These are phyloP conservation scores for Orthosia cruda DNA, from an alignment of 2,888 invertebrate species.

Conservation along the genomic window DNA sequence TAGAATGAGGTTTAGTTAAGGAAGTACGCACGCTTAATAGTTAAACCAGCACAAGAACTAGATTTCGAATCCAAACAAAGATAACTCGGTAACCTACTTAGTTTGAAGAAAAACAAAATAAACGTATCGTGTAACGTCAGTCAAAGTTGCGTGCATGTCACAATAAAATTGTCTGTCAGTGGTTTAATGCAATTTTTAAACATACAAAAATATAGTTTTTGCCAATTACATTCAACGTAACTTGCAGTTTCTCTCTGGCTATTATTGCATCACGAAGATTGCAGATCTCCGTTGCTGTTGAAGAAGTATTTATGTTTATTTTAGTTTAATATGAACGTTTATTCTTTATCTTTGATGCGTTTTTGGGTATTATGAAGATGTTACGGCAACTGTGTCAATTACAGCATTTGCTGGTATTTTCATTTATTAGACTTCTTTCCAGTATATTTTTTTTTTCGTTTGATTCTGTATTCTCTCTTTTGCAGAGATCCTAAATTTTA, in stretches of 20 bases:
- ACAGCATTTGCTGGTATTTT: background rate
- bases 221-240: slow-evolving; percentile 61
- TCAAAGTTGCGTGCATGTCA: slow-evolving; percentile 66
- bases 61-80: slow-evolving; percentile 37
- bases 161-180: slow-evolving; percentile 64
- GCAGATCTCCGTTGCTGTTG: slow-evolving; percentile 49
- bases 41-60: background rate
- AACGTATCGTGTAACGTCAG: slow-evolving; percentile 53
- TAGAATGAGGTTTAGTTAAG: background rate
- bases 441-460: background rate
- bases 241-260: slow-evolving; percentile 66
- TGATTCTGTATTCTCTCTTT: background rate
- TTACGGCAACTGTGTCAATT: slow-evolving; percentile 15
- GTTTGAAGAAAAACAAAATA: slow-evolving; percentile 52
- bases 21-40: background rate
- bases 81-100: slow-evolving; percentile 62
- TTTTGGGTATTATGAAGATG: slow-evolving; percentile 5
- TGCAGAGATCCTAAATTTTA: too few species aligned
- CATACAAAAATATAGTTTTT: slow-evolving; percentile 54
- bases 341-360: background rate
- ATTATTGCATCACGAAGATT: slow-evolving; percentile 63
- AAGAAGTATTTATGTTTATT: slow-evolving; percentile 37
- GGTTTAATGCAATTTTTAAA: slow-evolving; percentile 66
- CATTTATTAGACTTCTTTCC: background rate
- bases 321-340: slow-evolving; percentile 2